Evolutionary conservation across 2,888 invertebrate species (phyloP).

Genomic region (Augochlorella aurata): DNA sequence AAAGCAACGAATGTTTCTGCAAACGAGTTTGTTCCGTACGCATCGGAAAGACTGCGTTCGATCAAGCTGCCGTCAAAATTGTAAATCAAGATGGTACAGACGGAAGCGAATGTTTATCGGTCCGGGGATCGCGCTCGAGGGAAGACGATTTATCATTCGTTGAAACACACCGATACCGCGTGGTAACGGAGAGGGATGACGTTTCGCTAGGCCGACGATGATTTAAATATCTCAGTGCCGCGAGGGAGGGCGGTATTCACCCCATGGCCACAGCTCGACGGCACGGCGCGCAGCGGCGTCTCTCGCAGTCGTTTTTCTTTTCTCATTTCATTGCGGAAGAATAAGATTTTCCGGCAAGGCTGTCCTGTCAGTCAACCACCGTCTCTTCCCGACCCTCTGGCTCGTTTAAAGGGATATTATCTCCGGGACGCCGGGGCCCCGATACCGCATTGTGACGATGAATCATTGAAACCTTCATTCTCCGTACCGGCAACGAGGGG

Average conservation of each 20-base stretch:
- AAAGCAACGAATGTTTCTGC: background rate
- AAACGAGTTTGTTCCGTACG: background rate
- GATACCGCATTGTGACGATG: conserved; percentile 65
- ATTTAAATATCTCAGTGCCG: conserved; percentile 66
- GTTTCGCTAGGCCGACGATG: conserved; percentile 61
- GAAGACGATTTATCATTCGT: conserved; percentile 60
- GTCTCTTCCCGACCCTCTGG: conserved; percentile 42
- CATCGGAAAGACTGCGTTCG: conserved; percentile 2
- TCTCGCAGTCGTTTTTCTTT: conserved; percentile 48
- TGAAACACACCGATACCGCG: conserved; percentile 38
- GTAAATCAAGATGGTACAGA: conserved; percentile 17
- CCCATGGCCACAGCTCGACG: conserved; percentile 7
- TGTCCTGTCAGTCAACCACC: conserved; percentile 59
- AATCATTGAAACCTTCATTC: conserved; percentile 67
- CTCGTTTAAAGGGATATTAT: conserved; percentile 67
- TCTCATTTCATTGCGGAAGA: conserved; percentile 50
- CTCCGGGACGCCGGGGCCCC: conserved; percentile 54
- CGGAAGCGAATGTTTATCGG: conserved; percentile 58
- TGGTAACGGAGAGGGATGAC: conserved; percentile 47
- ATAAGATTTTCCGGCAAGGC: conserved; percentile 63
- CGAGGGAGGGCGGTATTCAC: conserved; percentile 17
- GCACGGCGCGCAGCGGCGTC: background rate
- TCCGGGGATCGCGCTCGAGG: conserved; percentile 48
- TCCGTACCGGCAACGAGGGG: conserved; percentile 23
- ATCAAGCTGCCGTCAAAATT: conserved; percentile 21